Percentiles rank a stretch among this genome's conserved stretches.
These are phyloP conservation scores for Oreochromis aureus DNA, from an alignment of 2,113 vertebrate species.

Conservation along the genomic window DNA sequence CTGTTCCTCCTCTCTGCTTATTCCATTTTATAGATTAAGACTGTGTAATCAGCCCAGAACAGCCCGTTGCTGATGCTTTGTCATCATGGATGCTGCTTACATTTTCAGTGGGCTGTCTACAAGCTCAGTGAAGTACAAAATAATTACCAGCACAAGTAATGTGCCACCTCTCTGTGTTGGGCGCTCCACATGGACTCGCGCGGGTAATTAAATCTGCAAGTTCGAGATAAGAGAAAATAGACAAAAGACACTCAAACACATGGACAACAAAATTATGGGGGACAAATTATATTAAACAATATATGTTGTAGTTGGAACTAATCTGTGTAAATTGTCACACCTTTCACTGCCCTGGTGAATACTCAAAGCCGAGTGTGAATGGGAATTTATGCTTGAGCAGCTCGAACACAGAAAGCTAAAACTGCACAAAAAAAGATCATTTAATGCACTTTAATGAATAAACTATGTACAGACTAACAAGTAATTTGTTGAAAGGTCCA, in stretches of 20 bases:
- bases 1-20: neutral
- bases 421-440: neutral
- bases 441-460: neutral
- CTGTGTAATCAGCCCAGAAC: slow-evolving; percentile 24
- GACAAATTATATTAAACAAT: slow-evolving; percentile 13
- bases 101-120: slow-evolving; percentile 39
- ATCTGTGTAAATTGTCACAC: slow-evolving; percentile 4
- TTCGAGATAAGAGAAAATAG: slow-evolving; percentile 38
- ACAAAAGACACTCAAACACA: slow-evolving; percentile 20
- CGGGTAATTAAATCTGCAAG: slow-evolving; percentile 50
- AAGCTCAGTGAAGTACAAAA: slow-evolving; percentile 46
- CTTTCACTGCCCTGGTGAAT: neutral
- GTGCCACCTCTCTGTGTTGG: slow-evolving; percentile 21
- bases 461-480: neutral
- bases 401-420: neutral
- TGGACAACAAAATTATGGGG: neutral
- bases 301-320: neutral
- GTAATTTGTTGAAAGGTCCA: neutral
- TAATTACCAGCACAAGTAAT: slow-evolving; percentile 50
- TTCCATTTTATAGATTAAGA: neutral
- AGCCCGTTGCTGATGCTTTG: slow-evolving; percentile 16
- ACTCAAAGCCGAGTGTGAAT: neutral
- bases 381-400: neutral
- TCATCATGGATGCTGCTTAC: slow-evolving; percentile 19
- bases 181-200: slow-evolving; percentile 25